Conservation (phyloP, 1,140 invertebrate species). For the Ceratosolen solmsi region DNA sequence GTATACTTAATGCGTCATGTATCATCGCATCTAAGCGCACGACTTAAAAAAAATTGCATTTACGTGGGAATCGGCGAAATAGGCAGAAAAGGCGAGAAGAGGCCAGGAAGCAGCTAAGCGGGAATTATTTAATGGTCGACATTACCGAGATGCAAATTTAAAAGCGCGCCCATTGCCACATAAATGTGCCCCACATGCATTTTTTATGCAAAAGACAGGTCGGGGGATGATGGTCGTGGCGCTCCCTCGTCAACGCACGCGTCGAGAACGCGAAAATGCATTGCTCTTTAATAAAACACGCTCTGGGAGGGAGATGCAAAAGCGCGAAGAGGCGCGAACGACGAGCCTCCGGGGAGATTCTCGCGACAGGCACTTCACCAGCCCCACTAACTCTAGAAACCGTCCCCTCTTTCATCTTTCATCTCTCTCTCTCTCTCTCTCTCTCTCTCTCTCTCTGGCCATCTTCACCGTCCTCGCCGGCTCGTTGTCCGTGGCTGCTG, state of each 20-base stretch:
- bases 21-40: too few species aligned
- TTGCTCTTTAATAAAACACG: conserved; percentile 48
- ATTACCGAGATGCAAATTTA: conserved; percentile 48
- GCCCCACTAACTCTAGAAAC: neutral
- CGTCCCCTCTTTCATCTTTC: too few species aligned
- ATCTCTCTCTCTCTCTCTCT: too few species aligned
- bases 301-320: conserved; percentile 18
- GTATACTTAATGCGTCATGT: too few species aligned
- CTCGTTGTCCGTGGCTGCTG: too few species aligned
- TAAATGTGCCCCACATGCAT: conserved; percentile 13
- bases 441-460: too few species aligned
- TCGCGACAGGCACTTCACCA: neutral
- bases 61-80: neutral
- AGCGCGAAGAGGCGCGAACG: conserved; percentile 35
- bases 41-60: neutral
- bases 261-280: conserved; percentile 32
- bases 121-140: conserved; percentile 41
- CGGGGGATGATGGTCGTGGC: too few species aligned
- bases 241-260: conserved; percentile 27
- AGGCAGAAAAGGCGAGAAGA: too few species aligned
- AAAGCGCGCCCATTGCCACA: conserved; percentile 27
- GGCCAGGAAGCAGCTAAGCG: neutral
- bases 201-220: conserved; percentile 25
- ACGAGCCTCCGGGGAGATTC: conserved; percentile 36
- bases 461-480: neutral